Base-by-base conservation (phyloP, 2,888 invertebrate species). In the Aspidiotus rigidus region DNA sequence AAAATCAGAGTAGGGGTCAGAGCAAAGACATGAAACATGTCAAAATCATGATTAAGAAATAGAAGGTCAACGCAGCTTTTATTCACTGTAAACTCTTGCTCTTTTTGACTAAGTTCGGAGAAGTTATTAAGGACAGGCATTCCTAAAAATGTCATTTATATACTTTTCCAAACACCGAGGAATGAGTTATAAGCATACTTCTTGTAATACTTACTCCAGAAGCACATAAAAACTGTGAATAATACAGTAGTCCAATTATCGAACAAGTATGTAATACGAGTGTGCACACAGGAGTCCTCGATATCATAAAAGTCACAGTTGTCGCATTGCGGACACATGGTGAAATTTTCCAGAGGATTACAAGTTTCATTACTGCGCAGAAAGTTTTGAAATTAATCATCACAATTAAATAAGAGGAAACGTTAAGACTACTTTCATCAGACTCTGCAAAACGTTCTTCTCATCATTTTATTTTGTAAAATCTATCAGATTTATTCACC, bases 291-390 rank as follows among this genome's bases (percentile, higher is more conserved):
- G n/a, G 81, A 80, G 70, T 82, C 81, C 28, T 79, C 79, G 17
- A 83, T 76, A 72, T 79, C 77, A 82, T 82, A 83, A 74, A 79
- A 81, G n/a, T 77, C 76, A 28, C 78, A 97, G 80, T 86, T 75
- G 72, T 82, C 82, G 75, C 83, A 83, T 9, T 80, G 75, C 0
- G 83, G 83, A 74, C 83, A 83, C 83, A 83, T 83, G 70, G 77
- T 78, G 74, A 78, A 81, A 7, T 76, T 74, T 11, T 77, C 71
- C 7, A 76, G 77, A 72, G 79, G 79, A 17, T 77, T 75, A 75
- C 83, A 83, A 13, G 82, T 77, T 73, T 83, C 81, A 62, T 77
- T 75, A 77, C 81, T 81, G 40, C 79, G 78, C 28, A 74, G 71
- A 72, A 70, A 72, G 28, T 28, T 28, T 28, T 28, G 28, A 28